Evolutionary conservation across 1,140 invertebrate species (phyloP).

Genomic region (Zaprionus nigranus): DNA sequence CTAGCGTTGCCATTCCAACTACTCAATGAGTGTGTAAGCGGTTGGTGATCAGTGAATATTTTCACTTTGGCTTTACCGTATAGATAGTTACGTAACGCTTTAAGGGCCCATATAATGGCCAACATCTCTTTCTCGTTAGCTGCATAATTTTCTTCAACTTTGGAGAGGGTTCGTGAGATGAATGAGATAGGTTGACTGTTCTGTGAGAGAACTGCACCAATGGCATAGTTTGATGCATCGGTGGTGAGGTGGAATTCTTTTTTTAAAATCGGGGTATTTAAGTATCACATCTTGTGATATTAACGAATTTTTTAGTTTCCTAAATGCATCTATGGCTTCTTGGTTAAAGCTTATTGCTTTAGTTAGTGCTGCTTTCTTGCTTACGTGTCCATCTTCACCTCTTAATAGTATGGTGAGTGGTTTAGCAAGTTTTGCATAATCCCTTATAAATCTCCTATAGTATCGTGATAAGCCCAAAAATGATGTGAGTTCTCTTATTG

Average conservation of each 20-base stretch:
- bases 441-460: too few species aligned
- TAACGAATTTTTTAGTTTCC: neutral
- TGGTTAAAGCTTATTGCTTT: conserved; percentile 27
- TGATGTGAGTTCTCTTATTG: conserved; percentile 49
- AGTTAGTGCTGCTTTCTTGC: too few species aligned
- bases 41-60: conserved; percentile 70
- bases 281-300: neutral
- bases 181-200: conserved; percentile 36
- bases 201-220: conserved; percentile 79
- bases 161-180: conserved; percentile 48
- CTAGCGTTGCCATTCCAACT: conserved; percentile 77
- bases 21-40: conserved; percentile 80
- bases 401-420: too few species aligned
- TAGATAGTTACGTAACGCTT: too few species aligned
- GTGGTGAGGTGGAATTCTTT: conserved; percentile 74
- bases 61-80: neutral
- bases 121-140: too few species aligned
- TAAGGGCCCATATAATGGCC: too few species aligned
- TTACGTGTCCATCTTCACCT: too few species aligned
- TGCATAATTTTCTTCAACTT: too few species aligned
- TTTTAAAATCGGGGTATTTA: conserved; percentile 53
- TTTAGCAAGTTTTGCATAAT: too few species aligned
- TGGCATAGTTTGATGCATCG: conserved; percentile 65
- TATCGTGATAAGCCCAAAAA: too few species aligned
- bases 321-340: conserved; percentile 69